phyloP scores from a whole-genome alignment of 2,113 vertebrate genomes.

The Bombycilla garrulus region DNA sequence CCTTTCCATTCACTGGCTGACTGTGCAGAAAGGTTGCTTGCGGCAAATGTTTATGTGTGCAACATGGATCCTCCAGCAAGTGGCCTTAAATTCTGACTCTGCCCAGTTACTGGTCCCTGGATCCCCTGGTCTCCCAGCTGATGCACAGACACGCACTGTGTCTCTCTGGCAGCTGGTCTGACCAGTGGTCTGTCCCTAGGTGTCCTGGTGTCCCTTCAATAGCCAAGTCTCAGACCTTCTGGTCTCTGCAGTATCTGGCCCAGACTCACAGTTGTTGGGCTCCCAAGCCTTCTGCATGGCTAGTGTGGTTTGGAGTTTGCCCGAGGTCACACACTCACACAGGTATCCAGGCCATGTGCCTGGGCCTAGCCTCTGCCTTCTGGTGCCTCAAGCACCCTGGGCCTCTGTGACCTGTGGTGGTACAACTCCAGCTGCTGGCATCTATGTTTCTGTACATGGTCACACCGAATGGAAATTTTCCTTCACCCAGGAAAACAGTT shows the following conservation, averaged over 20 bases:
- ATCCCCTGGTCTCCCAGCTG: background rate
- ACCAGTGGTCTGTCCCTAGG: background rate
- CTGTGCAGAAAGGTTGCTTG: background rate
- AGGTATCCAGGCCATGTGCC: background rate
- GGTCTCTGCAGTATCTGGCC: background rate
- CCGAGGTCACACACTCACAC: fast-evolving
- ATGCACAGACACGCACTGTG: background rate
- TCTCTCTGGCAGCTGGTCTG: background rate
- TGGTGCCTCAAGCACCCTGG: fast-evolving
- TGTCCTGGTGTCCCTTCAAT: background rate
- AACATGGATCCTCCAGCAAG: background rate
- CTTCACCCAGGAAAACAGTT: background rate
- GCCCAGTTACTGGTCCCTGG: background rate
- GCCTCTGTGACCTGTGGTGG: fast-evolving
- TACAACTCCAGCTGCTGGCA: background rate
- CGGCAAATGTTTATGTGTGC: background rate
- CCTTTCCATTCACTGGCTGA: background rate
- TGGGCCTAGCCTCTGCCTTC: background rate
- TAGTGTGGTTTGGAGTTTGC: background rate
- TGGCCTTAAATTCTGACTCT: background rate
- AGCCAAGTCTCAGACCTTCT: background rate
- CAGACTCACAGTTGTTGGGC: fast-evolving
- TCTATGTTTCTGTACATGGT: fast-evolving
- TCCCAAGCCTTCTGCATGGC: background rate
- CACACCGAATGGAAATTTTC: background rate